These are phyloP conservation scores for Odontamblyopus lacepedii DNA, from an alignment of 2,797 vertebrate genomes.

Conservation along the genomic window DNA sequence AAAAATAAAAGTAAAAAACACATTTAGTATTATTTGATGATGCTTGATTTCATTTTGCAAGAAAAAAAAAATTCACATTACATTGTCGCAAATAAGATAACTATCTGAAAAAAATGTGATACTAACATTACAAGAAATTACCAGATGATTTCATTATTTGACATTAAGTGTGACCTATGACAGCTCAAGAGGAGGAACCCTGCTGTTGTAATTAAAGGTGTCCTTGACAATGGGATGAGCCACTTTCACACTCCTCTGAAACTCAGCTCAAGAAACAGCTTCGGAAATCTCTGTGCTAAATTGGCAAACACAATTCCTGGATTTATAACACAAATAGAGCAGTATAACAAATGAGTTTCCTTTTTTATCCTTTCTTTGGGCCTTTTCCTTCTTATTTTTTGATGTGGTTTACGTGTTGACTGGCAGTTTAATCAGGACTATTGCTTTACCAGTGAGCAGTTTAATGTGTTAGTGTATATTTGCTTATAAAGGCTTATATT, in stretches of 20 bases:
- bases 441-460: not conserved
- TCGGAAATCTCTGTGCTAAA: not conserved
- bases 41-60: no score
- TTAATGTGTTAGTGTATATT: not conserved
- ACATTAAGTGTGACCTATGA: conserved; percentile 22
- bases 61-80: not conserved
- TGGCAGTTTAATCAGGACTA: not conserved
- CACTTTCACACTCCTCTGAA: conserved; percentile 68
- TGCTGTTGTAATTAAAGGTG: conserved; percentile 80
- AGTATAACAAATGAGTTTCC: not conserved
- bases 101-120: not conserved
- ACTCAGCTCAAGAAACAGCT: conserved; percentile 35
- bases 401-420: not conserved
- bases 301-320: not conserved
- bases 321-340: no score
- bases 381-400: not conserved
- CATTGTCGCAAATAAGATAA: not conserved
- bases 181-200: conserved; percentile 35
- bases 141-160: conserved; percentile 24
- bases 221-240: conserved; percentile 75
- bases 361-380: no score
- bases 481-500: not conserved
- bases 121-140: not conserved
- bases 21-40: not conserved
- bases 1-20: no score